These are phyloP conservation scores for Pygoscelis adeliae DNA, from an alignment of 2,113 vertebrate species.

Conservation along the genomic window DNA sequence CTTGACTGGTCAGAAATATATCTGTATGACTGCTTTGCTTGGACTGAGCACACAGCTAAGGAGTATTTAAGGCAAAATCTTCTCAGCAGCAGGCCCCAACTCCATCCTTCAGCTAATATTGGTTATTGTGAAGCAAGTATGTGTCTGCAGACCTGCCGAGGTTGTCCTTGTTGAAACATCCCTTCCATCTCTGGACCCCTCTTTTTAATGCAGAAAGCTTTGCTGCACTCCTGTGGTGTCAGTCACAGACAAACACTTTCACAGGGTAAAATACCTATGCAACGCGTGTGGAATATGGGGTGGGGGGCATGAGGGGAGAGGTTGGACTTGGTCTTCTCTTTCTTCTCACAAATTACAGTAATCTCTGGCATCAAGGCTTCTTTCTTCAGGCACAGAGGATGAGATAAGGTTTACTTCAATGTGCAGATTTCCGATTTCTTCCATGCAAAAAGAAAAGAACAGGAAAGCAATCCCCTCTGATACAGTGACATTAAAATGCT, in stretches of 20 bases:
- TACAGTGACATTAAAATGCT: not conserved
- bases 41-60: not conserved
- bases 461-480: not conserved
- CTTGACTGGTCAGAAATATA: not conserved
- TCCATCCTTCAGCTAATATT: not conserved
- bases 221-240: not conserved
- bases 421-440: not conserved
- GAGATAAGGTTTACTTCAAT: not conserved
- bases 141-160: not conserved
- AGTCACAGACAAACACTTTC: not conserved
- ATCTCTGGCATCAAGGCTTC: not conserved
- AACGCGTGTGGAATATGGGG: rapidly evolving
- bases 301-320: not conserved
- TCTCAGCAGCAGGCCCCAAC: not conserved
- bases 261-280: not conserved
- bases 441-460: not conserved
- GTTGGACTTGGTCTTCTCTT: not conserved
- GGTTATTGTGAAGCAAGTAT: not conserved
- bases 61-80: not conserved
- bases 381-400: not conserved
- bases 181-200: not conserved
- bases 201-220: not conserved
- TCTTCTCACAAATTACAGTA: not conserved
- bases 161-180: not conserved
- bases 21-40: not conserved